These are phyloP conservation scores for Oryzias woworae DNA, from an alignment of 2,113 vertebrate genomes.

Conservation along the genomic window DNA sequence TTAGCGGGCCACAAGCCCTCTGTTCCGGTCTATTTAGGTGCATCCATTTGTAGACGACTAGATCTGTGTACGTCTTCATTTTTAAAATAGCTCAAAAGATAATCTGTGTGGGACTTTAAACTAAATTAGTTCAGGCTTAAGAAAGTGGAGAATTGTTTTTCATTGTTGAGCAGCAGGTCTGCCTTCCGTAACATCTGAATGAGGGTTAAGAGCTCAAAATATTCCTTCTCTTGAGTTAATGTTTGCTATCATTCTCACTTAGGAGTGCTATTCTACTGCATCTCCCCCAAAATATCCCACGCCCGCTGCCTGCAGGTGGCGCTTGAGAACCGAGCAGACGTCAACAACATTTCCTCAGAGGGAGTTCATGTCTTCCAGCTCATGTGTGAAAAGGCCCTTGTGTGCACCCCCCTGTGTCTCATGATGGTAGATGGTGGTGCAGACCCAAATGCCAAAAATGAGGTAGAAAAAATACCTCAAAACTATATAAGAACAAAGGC, in stretches of 20 bases:
- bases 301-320: conserved; percentile 80
- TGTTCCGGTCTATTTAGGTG: too few relatives aligned
- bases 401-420: conserved; percentile 81
- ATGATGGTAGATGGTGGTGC: conserved; percentile 84
- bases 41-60: too few relatives aligned
- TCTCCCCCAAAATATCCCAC: conserved; percentile 84
- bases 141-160: neutral
- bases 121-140: neutral
- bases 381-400: conserved; percentile 83
- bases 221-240: neutral
- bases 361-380: conserved; percentile 85
- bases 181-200: too few relatives aligned
- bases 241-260: neutral
- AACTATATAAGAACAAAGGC: neutral
- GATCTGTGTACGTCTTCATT: too few relatives aligned
- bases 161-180: too few relatives aligned
- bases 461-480: conserved; percentile 50
- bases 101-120: too few relatives aligned
- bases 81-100: too few relatives aligned
- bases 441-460: conserved; percentile 81
- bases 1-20: too few relatives aligned
- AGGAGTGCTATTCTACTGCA: conserved; percentile 92
- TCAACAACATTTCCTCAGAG: conserved; percentile 79
- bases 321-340: conserved; percentile 81
- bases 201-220: too few relatives aligned